phyloP scores from a whole-genome alignment of 92 coral and sea anemone genomes.

The Siderastrea radians region DNA sequence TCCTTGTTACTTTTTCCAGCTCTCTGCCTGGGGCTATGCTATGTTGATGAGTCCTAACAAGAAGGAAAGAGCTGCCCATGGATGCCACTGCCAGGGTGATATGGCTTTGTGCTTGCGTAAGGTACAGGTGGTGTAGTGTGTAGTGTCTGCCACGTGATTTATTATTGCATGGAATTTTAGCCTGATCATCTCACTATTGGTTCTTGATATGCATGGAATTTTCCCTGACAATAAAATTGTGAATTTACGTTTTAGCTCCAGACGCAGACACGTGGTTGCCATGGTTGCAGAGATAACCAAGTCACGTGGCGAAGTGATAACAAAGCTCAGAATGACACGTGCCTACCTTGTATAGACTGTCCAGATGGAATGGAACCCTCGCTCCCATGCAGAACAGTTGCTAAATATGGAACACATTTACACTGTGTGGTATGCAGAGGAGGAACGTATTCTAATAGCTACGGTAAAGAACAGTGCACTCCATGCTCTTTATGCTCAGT shows the following conservation, averaged over 20 bases:
- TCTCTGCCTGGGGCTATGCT: too few species aligned
- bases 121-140: too few species aligned
- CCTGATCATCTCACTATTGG: too few species aligned
- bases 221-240: too few species aligned
- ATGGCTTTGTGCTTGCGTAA: too few species aligned
- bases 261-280: background rate
- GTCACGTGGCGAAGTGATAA: slow-evolving; percentile 17
- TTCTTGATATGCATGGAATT: too few species aligned
- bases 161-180: too few species aligned
- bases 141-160: too few species aligned
- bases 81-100: too few species aligned
- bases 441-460: slow-evolving; percentile 13
- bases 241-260: slow-evolving; percentile 5
- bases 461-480: slow-evolving; percentile 3
- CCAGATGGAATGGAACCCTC: slow-evolving; percentile 43
- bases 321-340: slow-evolving; percentile 7
- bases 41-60: too few species aligned
- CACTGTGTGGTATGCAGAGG: slow-evolving; percentile 21
- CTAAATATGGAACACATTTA: slow-evolving; percentile 14
- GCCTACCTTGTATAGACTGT: slow-evolving; percentile 21
- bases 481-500: slow-evolving; percentile 16
- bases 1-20: too few species aligned
- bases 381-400: slow-evolving; percentile 12
- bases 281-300: slow-evolving; percentile 10
- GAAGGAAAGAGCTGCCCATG: too few species aligned